Evolutionary conservation across 2,888 invertebrate genomes (phyloP).

Genomic region (Leptinotarsa juncta): DNA sequence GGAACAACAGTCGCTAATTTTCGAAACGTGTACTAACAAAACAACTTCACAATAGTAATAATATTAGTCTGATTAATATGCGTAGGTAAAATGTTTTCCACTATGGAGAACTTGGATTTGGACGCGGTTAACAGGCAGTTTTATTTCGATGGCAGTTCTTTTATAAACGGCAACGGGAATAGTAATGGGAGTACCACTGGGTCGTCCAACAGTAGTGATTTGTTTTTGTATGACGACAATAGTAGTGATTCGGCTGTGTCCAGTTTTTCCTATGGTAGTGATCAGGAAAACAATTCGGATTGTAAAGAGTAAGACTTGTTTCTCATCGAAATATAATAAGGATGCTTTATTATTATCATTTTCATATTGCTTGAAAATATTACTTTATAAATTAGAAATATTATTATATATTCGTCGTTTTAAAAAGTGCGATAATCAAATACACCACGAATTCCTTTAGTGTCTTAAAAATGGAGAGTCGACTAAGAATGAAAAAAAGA

Average conservation of each 20-base stretch:
- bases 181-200: slow-evolving; percentile 69
- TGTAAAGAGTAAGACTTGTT: slow-evolving; percentile 72
- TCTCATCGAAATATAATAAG: background rate
- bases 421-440: too few species aligned
- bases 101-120: slow-evolving; percentile 76
- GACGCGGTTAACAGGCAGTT: slow-evolving; percentile 78
- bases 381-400: too few species aligned
- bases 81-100: slow-evolving; percentile 19
- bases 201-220: slow-evolving; percentile 75
- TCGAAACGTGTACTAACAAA: slow-evolving; percentile 31
- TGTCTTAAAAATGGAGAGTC: too few species aligned
- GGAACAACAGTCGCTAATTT: slow-evolving; percentile 30
- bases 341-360: background rate
- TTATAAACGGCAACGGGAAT: slow-evolving; percentile 66
- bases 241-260: slow-evolving; percentile 75
- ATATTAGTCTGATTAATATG: background rate
- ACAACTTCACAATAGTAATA: background rate
- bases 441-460: too few species aligned
- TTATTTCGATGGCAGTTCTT: slow-evolving; percentile 69
- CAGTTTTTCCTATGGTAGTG: slow-evolving; percentile 80
- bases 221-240: slow-evolving; percentile 75
- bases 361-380: background rate
- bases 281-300: slow-evolving; percentile 81
- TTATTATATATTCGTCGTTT: too few species aligned
- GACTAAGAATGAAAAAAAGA: too few species aligned